Percentiles rank a stretch among this genome's conserved stretches.
Evolutionary conservation across 2,888 invertebrate species (phyloP).

Genomic region (Ophraella communa): DNA sequence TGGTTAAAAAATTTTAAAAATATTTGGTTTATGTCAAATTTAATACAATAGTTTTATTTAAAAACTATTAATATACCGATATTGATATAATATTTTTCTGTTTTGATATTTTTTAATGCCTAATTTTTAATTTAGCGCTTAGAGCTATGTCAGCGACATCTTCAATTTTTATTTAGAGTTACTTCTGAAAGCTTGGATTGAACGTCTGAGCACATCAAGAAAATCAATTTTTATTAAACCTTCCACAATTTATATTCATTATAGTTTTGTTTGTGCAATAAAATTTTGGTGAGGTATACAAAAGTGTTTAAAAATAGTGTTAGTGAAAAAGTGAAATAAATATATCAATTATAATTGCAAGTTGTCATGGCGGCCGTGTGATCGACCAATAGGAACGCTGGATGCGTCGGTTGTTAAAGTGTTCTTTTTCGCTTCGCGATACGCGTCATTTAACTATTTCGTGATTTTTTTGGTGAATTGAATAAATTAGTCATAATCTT

Average conservation of each 20-base stretch:
- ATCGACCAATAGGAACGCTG: constrained; percentile 75
- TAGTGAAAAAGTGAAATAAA: constrained; percentile 48
- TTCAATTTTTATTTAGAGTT: constrained; percentile 39
- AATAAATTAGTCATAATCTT: constrained; percentile 55
- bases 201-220: constrained; percentile 33
- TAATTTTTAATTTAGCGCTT: constrained; percentile 2
- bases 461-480: constrained; percentile 67
- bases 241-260: constrained; percentile 24
- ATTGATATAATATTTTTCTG: background rate
- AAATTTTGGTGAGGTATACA: constrained; percentile 33
- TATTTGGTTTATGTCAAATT: constrained; percentile 14
- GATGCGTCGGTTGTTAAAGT: constrained; percentile 69
- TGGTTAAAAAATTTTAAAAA: constrained; percentile 37
- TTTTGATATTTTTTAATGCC: background rate
- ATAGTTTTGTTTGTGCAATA: constrained; percentile 19
- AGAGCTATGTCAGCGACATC: constrained; percentile 41
- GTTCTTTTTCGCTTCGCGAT: constrained; percentile 70
- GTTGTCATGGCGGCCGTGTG: constrained; percentile 71
- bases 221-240: constrained; percentile 31
- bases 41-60: background rate
- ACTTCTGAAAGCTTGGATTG: constrained; percentile 43
- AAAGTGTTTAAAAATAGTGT: constrained; percentile 30
- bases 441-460: constrained; percentile 74
- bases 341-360: constrained; percentile 57
- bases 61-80: background rate